phyloP scores from a whole-genome alignment of 2,113 vertebrate genomes.

The Zingel zingel region DNA sequence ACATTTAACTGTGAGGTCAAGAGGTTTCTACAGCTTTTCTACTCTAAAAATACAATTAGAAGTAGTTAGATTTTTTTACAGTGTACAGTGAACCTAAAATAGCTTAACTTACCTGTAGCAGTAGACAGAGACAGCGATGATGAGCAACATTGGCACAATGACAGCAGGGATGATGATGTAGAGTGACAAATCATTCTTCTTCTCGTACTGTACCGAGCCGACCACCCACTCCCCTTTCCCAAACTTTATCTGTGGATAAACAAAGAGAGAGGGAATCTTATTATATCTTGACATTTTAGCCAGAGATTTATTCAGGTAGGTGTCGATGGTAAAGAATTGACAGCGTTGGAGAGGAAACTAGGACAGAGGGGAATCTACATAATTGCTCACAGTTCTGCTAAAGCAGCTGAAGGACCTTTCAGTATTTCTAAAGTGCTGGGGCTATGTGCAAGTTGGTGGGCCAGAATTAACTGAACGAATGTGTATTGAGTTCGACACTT shows the following conservation, averaged over 20 bases:
- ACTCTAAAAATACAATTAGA: not conserved
- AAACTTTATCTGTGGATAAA: conserved; percentile 90
- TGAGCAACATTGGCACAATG: conserved; percentile 92
- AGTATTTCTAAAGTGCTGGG: conserved; percentile 23
- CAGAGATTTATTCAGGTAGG: conserved; percentile 15
- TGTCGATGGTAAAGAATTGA: conserved; percentile 11
- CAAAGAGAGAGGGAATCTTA: conserved; percentile 4
- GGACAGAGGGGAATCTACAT: conserved; percentile 34
- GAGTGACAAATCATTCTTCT: conserved; percentile 88
- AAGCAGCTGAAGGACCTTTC: conserved; percentile 21
- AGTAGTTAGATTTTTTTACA: not conserved
- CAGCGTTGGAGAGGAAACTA: not conserved
- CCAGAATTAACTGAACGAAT: conserved; percentile 28
- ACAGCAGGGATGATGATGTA: conserved; percentile 94
- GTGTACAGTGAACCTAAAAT: not conserved
- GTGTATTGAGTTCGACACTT: conserved; percentile 11
- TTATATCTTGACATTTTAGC: conserved; percentile 26
- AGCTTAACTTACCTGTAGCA: conserved; percentile 91
- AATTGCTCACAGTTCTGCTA: conserved; percentile 32
- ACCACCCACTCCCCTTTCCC: conserved; percentile 93
- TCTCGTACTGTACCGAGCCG: conserved; percentile 91
- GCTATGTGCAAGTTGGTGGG: not conserved
- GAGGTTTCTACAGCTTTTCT: not conserved
- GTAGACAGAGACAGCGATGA: conserved; percentile 91
- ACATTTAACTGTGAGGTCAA: not conserved